A percentile compares a stretch with the other conserved stretches of the same genome.
Evolutionary conservation across 2,797 vertebrate species (phyloP).

Genomic region (Glossophaga mutica): DNA sequence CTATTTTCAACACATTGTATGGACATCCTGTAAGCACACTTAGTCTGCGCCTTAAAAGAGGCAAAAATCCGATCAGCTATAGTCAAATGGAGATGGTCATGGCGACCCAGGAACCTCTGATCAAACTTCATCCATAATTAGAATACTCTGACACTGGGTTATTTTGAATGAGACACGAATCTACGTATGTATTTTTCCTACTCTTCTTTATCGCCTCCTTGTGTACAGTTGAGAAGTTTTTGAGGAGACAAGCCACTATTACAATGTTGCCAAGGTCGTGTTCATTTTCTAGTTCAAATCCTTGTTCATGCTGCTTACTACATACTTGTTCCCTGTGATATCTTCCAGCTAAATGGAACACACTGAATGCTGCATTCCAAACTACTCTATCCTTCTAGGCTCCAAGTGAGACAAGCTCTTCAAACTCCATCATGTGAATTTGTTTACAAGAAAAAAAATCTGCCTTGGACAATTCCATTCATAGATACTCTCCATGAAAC

Average conservation of each 20-base stretch:
- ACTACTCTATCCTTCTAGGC: slow-evolving; percentile 97
- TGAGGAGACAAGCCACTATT: slow-evolving; percentile 90
- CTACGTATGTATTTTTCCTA: slow-evolving; percentile 45
- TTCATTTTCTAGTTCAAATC: slow-evolving; percentile 99
- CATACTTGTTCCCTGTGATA: slow-evolving; percentile 98
- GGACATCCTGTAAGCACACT: background rate
- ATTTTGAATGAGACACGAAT: slow-evolving; percentile 21
- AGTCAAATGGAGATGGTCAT: background rate
- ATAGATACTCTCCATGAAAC: slow-evolving; percentile 91
- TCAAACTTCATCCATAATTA: slow-evolving; percentile 11
- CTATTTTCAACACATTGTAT: slow-evolving; percentile 31
- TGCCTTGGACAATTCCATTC: slow-evolving; percentile 93
- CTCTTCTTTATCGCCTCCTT: slow-evolving; percentile 84
- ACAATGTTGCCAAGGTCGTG: slow-evolving; percentile 94
- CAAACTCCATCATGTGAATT: slow-evolving; percentile 98
- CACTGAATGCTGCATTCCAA: slow-evolving; percentile 97
- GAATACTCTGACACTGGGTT: background rate
- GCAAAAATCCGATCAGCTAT: background rate
- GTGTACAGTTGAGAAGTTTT: slow-evolving; percentile 88
- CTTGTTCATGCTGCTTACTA: slow-evolving; percentile 99
- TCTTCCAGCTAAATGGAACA: slow-evolving; percentile 96
- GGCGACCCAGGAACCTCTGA: background rate
- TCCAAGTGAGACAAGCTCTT: slow-evolving; percentile 93
- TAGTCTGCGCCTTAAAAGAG: slow-evolving; percentile 15
- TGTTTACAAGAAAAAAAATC: slow-evolving; percentile 92